phyloP scores from a whole-genome alignment of 2,797 vertebrate genomes.

The Muscicapa striata region DNA sequence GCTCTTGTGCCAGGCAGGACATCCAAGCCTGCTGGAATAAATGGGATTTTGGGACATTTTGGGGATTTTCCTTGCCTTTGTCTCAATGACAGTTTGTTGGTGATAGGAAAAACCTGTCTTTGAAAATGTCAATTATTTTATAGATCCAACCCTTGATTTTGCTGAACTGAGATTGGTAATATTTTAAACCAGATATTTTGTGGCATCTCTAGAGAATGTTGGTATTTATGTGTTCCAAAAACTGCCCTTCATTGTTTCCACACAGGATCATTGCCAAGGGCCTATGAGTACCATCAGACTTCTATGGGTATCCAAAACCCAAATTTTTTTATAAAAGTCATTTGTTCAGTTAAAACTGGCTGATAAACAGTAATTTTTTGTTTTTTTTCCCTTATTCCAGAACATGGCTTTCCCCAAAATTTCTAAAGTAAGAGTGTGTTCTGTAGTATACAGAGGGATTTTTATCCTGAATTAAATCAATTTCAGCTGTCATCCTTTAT shows the following conservation, averaged over 20 bases:
- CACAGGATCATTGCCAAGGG: not conserved
- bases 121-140: not conserved
- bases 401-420: not conserved
- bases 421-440: not conserved
- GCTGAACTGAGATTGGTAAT: not conserved
- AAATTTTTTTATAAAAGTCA: not conserved
- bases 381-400: accelerated
- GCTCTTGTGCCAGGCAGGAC: not conserved
- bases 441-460: not conserved
- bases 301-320: not conserved
- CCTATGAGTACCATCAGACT: not conserved
- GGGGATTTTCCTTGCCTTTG: not conserved
- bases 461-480: not conserved
- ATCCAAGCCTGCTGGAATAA: not conserved
- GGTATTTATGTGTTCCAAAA: not conserved
- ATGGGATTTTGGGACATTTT: not conserved
- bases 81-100: not conserved
- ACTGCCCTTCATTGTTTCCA: not conserved
- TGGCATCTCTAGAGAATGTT: not conserved
- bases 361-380: not conserved
- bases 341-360: not conserved
- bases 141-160: not conserved
- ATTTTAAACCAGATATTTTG: not conserved
- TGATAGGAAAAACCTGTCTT: not conserved
- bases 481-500: not conserved